Base-by-base conservation (phyloP, 2,797 vertebrate genomes). In the Gobionotothen gibberifrons region DNA sequence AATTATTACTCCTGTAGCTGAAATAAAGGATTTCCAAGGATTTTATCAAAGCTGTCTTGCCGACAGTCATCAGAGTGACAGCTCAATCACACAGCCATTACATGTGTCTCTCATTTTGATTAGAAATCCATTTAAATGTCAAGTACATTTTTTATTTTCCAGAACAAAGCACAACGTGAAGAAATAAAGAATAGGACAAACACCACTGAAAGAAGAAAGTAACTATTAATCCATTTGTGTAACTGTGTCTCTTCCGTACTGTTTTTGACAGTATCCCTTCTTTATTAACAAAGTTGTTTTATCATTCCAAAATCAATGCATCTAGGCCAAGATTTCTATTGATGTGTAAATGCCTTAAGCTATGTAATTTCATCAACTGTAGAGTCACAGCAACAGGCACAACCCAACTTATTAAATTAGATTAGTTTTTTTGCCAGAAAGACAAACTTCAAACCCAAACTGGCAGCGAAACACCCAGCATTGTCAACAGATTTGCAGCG, bases 71-170 rank as follows among this genome's bases (percentile, higher is more conserved):
- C 71, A 80, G 54, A 68, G 63, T 81, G 86, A 85, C 83, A 85
- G 78, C 81, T 87, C 73, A 75, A 84, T 85, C 83, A 71, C 5
- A 32, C 69, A 71, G 62, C 69, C 58, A 69, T 83, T 90, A 76
- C 81, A 86, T 86, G 85, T 64, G 73, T 84, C 83, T 87, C 83
- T 77, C 78, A 76, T 58, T 84, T 83, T 87, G 80, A 90, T 90
- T 85, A 84, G 79, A 88, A 92, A 87, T 82, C 72, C 69, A 88
- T 80, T 87, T 79, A 89, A 88, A 86, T 86, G 89, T 85, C 87
- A 90, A 88, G 64, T 69, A 59, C 26, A 11, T 75, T 77, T 81
- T 85, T 73, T 70, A 3, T 81, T 89, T 74, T 86, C 43, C 59
- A 78, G 63, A 84, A 82, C 81, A 86, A 83, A 89, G 73, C 63